Evolutionary conservation across 2,797 vertebrate genomes (phyloP), one percentile per base, ranked within the genome.

Genomic region (Anomalospiza imberbis): DNA sequence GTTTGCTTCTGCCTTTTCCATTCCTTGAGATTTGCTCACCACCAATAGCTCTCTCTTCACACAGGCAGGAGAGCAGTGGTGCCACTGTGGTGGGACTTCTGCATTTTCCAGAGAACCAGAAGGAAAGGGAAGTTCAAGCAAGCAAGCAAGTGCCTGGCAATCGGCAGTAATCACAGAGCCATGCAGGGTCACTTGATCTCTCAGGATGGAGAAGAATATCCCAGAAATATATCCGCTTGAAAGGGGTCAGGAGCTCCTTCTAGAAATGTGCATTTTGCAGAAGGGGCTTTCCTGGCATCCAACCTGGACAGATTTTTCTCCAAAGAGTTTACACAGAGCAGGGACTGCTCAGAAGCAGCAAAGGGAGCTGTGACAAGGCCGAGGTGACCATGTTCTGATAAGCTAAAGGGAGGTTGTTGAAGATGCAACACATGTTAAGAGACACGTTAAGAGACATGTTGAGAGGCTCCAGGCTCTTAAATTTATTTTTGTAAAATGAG

Each of bases 41-140:
- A 7, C 61, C 63, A 63, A 53, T 20, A n/a, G 5, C 6, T 73
- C 29, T 75, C 29, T 28, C 38, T 53, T 57, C 9, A 4, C 44
- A 5, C 2, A 0, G 17, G 31, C 31, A 31, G 34, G 82, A 54
- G 20, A 77, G 10, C 55, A 4, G 44, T 6, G 32, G 13, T 90
- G 44, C 26, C 15, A 2, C 8, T 0, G 0, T 11, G 25, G 9
- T 31, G 50, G 10, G 47, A 65, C 11, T 8, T 2, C 1, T 53
- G 77, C 4, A 0, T 53, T 45, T 70, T 34, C 51, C 42, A 50
- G 55, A 66, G 68, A 54, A 22, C 20, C 3, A 32, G 80, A 68
- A 80, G 57, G 65, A 91, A 68, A 21, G 15, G 31, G 61, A 60
- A 86, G 38, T 55, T 28, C 32, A 65, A 42, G 40, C 44, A 45